phyloP scores from a whole-genome alignment of 2,113 vertebrate species.

The Anolis sagrei region DNA sequence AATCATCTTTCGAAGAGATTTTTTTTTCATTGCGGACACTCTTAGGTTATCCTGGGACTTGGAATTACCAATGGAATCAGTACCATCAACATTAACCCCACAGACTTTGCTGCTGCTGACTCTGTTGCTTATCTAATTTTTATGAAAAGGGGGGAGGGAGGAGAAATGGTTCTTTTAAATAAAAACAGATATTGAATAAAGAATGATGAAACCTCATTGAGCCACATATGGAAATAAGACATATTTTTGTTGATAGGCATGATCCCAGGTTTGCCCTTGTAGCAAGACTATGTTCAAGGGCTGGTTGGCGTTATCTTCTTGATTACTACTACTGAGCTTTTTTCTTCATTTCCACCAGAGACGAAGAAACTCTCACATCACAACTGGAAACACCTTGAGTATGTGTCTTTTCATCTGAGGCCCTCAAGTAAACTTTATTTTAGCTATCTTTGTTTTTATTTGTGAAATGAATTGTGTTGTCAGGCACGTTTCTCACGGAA shows the following conservation, averaged over 20 bases:
- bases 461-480: slow-evolving; percentile 53
- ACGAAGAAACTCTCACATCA: slow-evolving; percentile 43
- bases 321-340: slow-evolving; percentile 47
- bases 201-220: slow-evolving; percentile 80
- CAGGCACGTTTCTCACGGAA: slow-evolving; percentile 30
- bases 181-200: slow-evolving; percentile 75
- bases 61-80: slow-evolving; percentile 67
- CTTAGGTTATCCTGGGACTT: slow-evolving; percentile 61
- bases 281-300: slow-evolving; percentile 40
- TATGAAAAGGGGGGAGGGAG: slow-evolving; percentile 61
- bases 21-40: slow-evolving; percentile 65
- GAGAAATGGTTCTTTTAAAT: slow-evolving; percentile 81
- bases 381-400: slow-evolving; percentile 48
- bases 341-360: slow-evolving; percentile 15
- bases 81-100: slow-evolving; percentile 75
- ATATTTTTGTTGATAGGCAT: slow-evolving; percentile 67
- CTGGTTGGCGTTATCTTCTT: slow-evolving; percentile 48
- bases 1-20: slow-evolving; percentile 49
- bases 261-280: slow-evolving; percentile 60
- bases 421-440: background rate
- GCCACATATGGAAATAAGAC: slow-evolving; percentile 72
- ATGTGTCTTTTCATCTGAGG: background rate
- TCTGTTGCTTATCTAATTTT: slow-evolving; percentile 79
- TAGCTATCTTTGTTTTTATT: slow-evolving; percentile 41
- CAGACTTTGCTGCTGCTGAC: slow-evolving; percentile 76